phyloP scores from a whole-genome alignment of 2,113 vertebrate species.

The Nymphicus hollandicus region DNA sequence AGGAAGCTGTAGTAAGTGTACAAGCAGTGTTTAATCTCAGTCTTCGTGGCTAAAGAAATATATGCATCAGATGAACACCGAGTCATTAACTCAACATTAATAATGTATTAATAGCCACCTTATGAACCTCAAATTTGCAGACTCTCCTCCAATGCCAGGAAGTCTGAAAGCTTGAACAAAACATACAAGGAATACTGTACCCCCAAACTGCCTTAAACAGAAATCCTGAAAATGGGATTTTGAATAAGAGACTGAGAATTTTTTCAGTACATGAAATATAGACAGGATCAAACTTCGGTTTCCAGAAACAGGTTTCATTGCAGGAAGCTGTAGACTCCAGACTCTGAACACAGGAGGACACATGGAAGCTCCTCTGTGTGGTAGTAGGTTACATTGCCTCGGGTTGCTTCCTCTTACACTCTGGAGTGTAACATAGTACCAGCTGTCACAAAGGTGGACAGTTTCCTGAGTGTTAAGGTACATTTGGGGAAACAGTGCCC shows the following conservation, averaged over 20 bases:
- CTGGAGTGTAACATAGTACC: not conserved
- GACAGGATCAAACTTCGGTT: not conserved
- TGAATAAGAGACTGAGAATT: not conserved
- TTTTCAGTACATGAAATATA: not conserved
- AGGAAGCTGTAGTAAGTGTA: not conserved
- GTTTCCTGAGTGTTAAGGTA: not conserved
- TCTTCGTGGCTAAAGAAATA: not conserved
- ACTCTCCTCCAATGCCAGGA: not conserved
- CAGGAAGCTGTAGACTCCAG: not conserved
- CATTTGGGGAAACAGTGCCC: not conserved
- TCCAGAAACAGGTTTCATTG: not conserved
- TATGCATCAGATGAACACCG: not conserved
- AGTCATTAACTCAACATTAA: not conserved
- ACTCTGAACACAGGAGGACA: not conserved
- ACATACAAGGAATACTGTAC: not conserved
- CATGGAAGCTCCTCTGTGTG: not conserved
- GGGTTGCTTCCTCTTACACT: not conserved
- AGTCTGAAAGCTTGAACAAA: not conserved
- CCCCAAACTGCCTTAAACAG: not conserved
- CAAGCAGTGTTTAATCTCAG: not conserved
- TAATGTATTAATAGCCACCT: not conserved
- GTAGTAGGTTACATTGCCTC: not conserved
- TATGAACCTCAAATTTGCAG: not conserved
- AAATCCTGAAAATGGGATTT: not conserved
- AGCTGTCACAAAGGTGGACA: fast-evolving